These are phyloP conservation scores for Eupithecia inturbata DNA, from an alignment of 2,888 invertebrate genomes.

Conservation along the genomic window DNA sequence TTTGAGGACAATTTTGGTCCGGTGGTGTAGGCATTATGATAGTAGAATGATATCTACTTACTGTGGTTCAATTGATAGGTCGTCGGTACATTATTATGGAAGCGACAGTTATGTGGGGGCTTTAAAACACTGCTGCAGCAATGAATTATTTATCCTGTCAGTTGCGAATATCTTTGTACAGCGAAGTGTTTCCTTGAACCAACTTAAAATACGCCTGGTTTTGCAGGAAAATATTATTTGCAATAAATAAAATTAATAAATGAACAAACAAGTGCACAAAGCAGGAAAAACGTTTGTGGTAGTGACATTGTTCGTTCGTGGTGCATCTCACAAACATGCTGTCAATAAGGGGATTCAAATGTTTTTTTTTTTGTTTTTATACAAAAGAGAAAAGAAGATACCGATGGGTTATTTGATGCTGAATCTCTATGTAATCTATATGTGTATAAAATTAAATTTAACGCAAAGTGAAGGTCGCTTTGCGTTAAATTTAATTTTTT, in stretches of 20 bases:
- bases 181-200: conserved; percentile 19
- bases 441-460: no score
- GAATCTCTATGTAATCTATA: conserved; percentile 8
- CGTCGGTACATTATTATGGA: conserved; percentile 13
- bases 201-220: not conserved
- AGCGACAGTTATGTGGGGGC: conserved; percentile 42
- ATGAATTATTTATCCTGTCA: conserved; percentile 33
- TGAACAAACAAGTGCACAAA: not conserved
- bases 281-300: not conserved
- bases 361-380: conserved; percentile 35
- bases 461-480: no score
- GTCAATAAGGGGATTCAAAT: conserved; percentile 21
- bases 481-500: not conserved
- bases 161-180: conserved; percentile 26
- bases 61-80: not conserved
- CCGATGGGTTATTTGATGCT: conserved; percentile 28
- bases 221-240: not conserved
- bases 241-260: no score
- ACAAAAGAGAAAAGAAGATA: conserved; percentile 29
- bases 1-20: conserved; percentile 35
- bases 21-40: not conserved
- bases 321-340: conserved; percentile 23
- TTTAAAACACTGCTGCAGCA: conserved; percentile 13
- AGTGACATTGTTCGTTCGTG: not conserved
- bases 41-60: not conserved